Percentiles rank a stretch among this genome's conserved stretches.
Conservation (phyloP, 1,140 invertebrate species). For the Triops longicaudatus region DNA sequence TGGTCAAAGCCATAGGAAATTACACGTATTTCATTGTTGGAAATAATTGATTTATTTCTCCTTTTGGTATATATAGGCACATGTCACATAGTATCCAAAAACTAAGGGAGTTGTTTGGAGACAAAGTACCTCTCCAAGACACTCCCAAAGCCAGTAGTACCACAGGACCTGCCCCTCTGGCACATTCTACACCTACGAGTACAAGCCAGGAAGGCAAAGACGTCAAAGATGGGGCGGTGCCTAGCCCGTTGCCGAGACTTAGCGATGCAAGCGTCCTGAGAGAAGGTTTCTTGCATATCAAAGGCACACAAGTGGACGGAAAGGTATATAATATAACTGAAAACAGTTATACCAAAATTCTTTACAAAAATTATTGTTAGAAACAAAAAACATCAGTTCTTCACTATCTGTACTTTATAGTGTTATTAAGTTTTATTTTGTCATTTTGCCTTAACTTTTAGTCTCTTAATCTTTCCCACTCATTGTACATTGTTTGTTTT, state of each 20-base stretch:
- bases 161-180: conserved; percentile 32
- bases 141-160: conserved; percentile 4
- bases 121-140: conserved; percentile 33
- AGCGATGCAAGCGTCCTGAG: conserved; percentile 32
- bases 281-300: conserved; percentile 66
- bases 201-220: conserved; percentile 16
- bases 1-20: background rate
- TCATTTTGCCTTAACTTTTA: too few relatives aligned
- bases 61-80: conserved; percentile 1
- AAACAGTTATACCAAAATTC: background rate
- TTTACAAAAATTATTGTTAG: background rate
- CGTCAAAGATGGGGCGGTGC: background rate
- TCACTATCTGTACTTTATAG: too few relatives aligned
- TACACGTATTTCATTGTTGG: background rate
- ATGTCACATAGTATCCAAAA: conserved; percentile 38
- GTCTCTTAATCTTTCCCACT: too few relatives aligned
- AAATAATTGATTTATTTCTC: background rate
- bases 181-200: background rate
- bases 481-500: too few relatives aligned
- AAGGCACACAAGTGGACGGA: conserved; percentile 68
- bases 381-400: too few relatives aligned
- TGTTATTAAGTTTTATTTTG: too few relatives aligned
- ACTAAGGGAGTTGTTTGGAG: conserved; percentile 44
- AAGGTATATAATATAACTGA: conserved; percentile 48
- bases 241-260: conserved; percentile 22